Conservation (phyloP, 2,888 invertebrate genomes). For the Halictus ligatus region DNA sequence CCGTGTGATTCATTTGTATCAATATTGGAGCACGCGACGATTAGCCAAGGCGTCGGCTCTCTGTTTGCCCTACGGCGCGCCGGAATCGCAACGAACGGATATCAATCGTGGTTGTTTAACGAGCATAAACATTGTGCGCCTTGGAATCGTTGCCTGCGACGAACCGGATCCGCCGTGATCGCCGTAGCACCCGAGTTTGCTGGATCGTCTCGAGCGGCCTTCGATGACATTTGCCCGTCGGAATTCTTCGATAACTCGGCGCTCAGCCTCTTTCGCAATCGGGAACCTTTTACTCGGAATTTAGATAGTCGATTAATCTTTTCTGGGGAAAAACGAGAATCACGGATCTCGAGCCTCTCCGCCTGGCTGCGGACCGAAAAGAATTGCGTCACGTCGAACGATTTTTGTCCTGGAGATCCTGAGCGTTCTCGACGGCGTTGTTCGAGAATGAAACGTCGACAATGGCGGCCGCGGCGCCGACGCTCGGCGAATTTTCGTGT, state of each 20-base stretch:
- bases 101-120: slow-evolving; percentile 17
- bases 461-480: slow-evolving; percentile 8
- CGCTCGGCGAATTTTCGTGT: slow-evolving; percentile 44
- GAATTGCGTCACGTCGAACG: background rate
- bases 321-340: slow-evolving; percentile 16
- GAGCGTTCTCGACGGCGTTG: background rate
- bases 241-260: slow-evolving; percentile 34
- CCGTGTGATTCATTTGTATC: slow-evolving; percentile 71
- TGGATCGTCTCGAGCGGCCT: background rate
- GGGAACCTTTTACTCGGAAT: slow-evolving; percentile 11
- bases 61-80: background rate
- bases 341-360: background rate
- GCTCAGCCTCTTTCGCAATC: slow-evolving; percentile 8
- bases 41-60: slow-evolving; percentile 43
- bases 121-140: background rate
- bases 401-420: background rate
- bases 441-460: slow-evolving; percentile 19
- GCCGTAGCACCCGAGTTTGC: background rate
- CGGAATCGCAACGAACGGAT: background rate
- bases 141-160: background rate
- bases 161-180: background rate
- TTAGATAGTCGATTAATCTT: slow-evolving; percentile 9
- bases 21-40: slow-evolving; percentile 64
- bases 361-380: background rate
- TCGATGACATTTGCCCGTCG: slow-evolving; percentile 55